These are phyloP conservation scores for Galeopsomyia nigrocyanea DNA, from an alignment of 2,888 invertebrate species.

Conservation along the genomic window DNA sequence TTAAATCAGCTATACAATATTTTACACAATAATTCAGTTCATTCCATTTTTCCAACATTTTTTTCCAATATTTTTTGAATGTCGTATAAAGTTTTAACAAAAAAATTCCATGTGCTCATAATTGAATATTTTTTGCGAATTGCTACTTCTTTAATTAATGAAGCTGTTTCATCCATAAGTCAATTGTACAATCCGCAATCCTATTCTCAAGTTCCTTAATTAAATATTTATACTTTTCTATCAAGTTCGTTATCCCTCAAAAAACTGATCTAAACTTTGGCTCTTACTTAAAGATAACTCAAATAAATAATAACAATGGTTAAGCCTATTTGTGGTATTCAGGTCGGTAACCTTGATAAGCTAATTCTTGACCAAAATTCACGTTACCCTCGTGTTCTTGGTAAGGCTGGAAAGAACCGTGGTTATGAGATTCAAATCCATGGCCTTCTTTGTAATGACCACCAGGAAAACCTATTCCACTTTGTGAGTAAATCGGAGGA, in stretches of 20 bases:
- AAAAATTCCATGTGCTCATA: background rate
- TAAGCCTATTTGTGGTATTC: conserved; percentile 24
- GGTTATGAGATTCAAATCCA: background rate
- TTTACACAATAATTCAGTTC: too few relatives aligned
- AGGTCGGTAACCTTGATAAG: conserved; percentile 78
- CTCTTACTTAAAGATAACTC: conserved; percentile 14
- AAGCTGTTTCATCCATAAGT: too few relatives aligned
- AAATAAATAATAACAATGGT: background rate
- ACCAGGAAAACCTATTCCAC: conserved; percentile 78
- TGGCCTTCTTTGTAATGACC: conserved; percentile 70
- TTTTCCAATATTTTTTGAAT: too few relatives aligned
- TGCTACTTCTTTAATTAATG: too few relatives aligned
- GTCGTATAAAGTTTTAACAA: background rate
- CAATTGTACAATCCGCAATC: too few relatives aligned
- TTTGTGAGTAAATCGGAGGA: conserved; percentile 79
- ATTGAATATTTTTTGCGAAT: too few relatives aligned
- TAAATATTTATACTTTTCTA: too few relatives aligned
- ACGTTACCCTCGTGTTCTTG: conserved; percentile 70
- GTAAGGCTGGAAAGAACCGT: conserved; percentile 63
- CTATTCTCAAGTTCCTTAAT: too few relatives aligned
- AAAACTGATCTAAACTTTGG: conserved; percentile 24
- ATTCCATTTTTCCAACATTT: too few relatives aligned
- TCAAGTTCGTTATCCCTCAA: too few relatives aligned
- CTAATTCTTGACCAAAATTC: conserved; percentile 79
- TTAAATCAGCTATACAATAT: too few relatives aligned